Percentiles rank a stretch among this genome's conserved stretches.
These are phyloP conservation scores for Caenorhabditis imperialis DNA, from an alignment of 2,888 invertebrate species.

Conservation along the genomic window DNA sequence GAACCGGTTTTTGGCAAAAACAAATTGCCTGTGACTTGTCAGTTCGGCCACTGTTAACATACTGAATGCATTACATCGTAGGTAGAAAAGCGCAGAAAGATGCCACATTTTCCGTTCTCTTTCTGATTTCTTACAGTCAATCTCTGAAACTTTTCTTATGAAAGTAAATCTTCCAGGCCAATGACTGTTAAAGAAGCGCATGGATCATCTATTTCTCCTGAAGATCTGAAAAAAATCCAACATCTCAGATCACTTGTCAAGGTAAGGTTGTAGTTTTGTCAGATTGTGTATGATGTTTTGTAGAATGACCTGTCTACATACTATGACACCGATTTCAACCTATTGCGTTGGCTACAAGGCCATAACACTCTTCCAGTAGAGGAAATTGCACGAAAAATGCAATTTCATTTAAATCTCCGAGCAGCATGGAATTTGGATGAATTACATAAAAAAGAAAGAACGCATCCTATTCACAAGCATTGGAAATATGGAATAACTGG, in stretches of 20 bases:
- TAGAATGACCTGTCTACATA: slow-evolving; percentile 68
- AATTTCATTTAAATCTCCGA: slow-evolving; percentile 68
- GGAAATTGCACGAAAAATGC: slow-evolving; percentile 72
- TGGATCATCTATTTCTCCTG: slow-evolving; percentile 9
- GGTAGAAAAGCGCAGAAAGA: slow-evolving; percentile 7
- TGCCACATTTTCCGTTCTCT: not conserved
- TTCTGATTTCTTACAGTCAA: not conserved
- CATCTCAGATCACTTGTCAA: slow-evolving; percentile 63
- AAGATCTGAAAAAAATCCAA: slow-evolving; percentile 33
- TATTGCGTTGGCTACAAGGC: slow-evolving; percentile 75
- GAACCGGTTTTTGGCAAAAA: slow-evolving; percentile 33
- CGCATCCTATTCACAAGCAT: slow-evolving; percentile 72
- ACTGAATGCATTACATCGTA: slow-evolving; percentile 30
- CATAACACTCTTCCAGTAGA: slow-evolving; percentile 64
- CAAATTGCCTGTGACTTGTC: slow-evolving; percentile 43
- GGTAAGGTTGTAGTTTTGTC: too few species aligned
- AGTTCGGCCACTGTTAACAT: slow-evolving; percentile 36
- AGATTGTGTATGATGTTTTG: too few species aligned
- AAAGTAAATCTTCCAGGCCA: not conserved
- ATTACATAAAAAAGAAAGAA: slow-evolving; percentile 61
- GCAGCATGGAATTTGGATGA: slow-evolving; percentile 70
- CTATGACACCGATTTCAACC: slow-evolving; percentile 75
- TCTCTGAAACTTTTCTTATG: not conserved
- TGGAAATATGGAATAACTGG: slow-evolving; percentile 72
- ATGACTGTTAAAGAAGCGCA: slow-evolving; percentile 28